These are phyloP conservation scores for Turritopsis dohrnii DNA, from an alignment of 30 jellyfish, hydroid and myxozoan genomes.

Conservation along the genomic window DNA sequence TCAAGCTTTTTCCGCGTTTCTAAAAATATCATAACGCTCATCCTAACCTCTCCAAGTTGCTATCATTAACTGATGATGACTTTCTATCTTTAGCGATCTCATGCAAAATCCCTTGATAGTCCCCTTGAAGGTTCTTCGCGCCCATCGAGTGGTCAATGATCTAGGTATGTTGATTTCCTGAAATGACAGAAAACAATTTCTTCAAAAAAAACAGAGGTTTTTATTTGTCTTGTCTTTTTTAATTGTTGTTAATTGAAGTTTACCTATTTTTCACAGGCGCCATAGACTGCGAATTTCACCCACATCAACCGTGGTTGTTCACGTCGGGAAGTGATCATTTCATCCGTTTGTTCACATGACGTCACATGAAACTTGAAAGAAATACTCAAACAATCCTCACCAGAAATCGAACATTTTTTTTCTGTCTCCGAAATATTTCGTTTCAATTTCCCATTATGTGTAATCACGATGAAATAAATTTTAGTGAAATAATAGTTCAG, in stretches of 20 bases:
- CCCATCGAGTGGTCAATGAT: constrained; percentile 61
- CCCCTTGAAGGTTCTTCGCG: constrained; percentile 77
- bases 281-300: constrained; percentile 83
- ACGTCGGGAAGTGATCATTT: constrained; percentile 95
- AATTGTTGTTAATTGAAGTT: background rate
- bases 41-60: background rate
- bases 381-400: no score
- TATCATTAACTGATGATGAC: background rate
- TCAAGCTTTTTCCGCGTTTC: no score
- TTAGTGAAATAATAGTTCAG: no score
- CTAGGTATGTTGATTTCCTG: constrained; percentile 46
- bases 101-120: constrained; percentile 95
- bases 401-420: no score
- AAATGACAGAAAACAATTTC: no score
- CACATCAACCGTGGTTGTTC: constrained; percentile 97
- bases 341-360: constrained; percentile 59
- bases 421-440: no score
- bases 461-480: no score
- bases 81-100: constrained; percentile 51
- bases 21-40: no score
- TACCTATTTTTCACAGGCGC: constrained; percentile 52
- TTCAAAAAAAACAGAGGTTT: no score
- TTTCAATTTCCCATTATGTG: no score
- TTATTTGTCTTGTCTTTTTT: background rate
- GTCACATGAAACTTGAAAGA: background rate